Percentiles rank a stretch among this genome's conserved stretches.
These are phyloP conservation scores for Oophaga sylvatica DNA, from an alignment of 2,797 vertebrate species.

Conservation along the genomic window DNA sequence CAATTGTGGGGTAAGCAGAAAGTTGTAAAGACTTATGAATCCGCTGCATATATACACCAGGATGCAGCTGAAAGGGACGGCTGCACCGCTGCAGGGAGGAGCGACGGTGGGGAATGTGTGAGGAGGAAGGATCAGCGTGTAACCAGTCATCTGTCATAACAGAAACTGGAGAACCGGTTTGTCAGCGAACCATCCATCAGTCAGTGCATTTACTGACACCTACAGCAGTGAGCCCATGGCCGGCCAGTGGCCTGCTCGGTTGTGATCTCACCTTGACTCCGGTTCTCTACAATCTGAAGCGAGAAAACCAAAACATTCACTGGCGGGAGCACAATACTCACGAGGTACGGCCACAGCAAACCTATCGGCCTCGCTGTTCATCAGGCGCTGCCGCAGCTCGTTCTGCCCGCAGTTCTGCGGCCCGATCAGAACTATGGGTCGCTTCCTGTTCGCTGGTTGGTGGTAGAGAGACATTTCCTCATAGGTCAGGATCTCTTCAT, in stretches of 20 bases:
- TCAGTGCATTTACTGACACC: too few species aligned
- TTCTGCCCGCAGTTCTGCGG: conserved; percentile 90
- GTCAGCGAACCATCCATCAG: too few species aligned
- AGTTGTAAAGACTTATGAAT: too few species aligned
- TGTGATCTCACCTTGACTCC: background rate
- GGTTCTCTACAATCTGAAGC: background rate
- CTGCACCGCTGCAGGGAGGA: background rate
- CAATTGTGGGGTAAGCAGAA: too few species aligned
- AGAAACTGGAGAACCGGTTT: background rate
- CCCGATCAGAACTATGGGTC: conserved; percentile 92
- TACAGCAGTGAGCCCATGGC: too few species aligned
- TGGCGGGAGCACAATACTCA: conserved; percentile 72
- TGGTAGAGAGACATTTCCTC: conserved; percentile 99
- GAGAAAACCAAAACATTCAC: too few species aligned
- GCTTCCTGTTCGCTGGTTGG: conserved; percentile 93
- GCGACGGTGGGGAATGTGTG: too few species aligned
- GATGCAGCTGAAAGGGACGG: background rate
- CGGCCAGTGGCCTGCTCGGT: background rate
- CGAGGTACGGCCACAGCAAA: conserved; percentile 91
- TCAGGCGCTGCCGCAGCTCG: conserved; percentile 87
- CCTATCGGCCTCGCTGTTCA: conserved; percentile 86
- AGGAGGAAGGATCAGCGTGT: background rate
- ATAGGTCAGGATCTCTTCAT: conserved; percentile 94
- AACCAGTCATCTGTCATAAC: conserved; percentile 4
- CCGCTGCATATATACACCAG: background rate